Conservation (phyloP, 1,140 invertebrate species). For the Leptinotarsa undecemlineata region DNA sequence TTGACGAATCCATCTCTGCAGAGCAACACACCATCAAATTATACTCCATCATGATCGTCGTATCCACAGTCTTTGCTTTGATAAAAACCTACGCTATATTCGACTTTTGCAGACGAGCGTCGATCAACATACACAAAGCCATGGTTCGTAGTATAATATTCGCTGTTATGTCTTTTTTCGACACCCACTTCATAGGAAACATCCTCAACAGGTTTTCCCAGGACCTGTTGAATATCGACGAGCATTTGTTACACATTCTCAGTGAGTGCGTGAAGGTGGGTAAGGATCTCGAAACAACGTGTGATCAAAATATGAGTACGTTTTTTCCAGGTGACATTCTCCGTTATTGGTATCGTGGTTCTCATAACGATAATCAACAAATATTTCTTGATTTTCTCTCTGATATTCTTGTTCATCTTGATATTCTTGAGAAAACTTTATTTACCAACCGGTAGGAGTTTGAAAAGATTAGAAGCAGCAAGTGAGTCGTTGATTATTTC, state of each 20-base stretch:
- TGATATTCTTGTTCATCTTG: conserved; percentile 32
- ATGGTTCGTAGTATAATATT: conserved; percentile 41
- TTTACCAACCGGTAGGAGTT: conserved; percentile 65
- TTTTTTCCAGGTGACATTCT: conserved; percentile 32
- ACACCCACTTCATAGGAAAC: conserved; percentile 47
- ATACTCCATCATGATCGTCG: conserved; percentile 33
- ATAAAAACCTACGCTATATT: conserved; percentile 34
- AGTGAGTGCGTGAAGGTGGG: conserved; percentile 42
- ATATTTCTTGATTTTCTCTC: conserved; percentile 35
- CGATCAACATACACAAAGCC: conserved; percentile 43
- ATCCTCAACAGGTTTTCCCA: conserved; percentile 48
- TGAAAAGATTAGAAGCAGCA: conserved; percentile 68
- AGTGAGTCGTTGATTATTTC: conserved; percentile 55
- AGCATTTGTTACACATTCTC: conserved; percentile 41
- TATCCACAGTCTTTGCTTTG: conserved; percentile 32
- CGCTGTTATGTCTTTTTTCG: conserved; percentile 48
- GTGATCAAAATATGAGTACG: neutral
- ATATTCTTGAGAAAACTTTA: conserved; percentile 67
- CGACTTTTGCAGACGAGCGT: conserved; percentile 38
- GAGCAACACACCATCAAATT: conserved; percentile 31
- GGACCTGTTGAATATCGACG: conserved; percentile 46
- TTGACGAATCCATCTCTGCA: neutral
- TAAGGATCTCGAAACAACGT: neutral
- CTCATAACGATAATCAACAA: conserved; percentile 39
- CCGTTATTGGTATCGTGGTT: conserved; percentile 39